Conservation (phyloP, 2,797 vertebrate genomes). For the Chrosomus eos region DNA sequence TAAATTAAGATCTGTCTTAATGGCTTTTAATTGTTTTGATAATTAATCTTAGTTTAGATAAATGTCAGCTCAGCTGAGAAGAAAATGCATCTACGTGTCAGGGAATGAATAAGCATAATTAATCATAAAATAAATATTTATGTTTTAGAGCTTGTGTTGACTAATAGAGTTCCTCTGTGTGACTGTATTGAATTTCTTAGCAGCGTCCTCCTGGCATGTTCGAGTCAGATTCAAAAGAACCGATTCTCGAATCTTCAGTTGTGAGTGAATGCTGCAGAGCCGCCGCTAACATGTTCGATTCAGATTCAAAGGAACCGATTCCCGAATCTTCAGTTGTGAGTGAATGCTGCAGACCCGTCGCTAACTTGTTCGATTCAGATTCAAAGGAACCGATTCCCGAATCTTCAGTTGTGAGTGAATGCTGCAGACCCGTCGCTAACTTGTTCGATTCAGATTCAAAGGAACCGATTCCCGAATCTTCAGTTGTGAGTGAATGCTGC, state of each 20-base stretch:
- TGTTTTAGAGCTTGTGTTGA: neutral
- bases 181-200: neutral
- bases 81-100: neutral
- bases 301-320: conserved; percentile 54
- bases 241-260: conserved; percentile 59
- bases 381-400: conserved; percentile 60
- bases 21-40: neutral
- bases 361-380: neutral
- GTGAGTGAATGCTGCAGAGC: neutral
- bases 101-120: neutral
- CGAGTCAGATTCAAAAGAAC: conserved; percentile 22
- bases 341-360: neutral
- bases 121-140: neutral
- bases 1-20: neutral
- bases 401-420: neutral
- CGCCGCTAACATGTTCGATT: neutral
- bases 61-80: neutral
- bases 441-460: neutral
- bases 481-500: neutral
- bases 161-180: neutral
- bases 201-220: neutral
- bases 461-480: conserved; percentile 61
- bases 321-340: conserved; percentile 47
- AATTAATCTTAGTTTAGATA: neutral
- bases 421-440: neutral